Percentiles rank a stretch among this genome's conserved stretches.
phyloP scores from a whole-genome alignment of 2,113 vertebrate genomes.

The Cariama cristata region DNA sequence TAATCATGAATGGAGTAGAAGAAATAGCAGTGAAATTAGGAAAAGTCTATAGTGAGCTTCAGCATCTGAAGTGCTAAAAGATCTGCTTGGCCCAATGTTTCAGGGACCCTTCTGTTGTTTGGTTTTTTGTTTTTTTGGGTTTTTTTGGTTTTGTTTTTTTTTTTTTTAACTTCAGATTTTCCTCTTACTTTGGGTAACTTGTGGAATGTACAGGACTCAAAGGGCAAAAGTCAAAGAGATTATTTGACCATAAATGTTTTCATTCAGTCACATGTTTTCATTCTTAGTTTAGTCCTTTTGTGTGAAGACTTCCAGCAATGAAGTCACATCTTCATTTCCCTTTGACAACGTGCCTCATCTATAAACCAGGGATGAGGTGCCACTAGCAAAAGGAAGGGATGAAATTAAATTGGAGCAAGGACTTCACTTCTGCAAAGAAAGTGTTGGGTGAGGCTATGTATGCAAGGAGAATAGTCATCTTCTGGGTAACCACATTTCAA shows the following conservation, averaged over 20 bases:
- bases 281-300: not conserved
- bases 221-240: not conserved
- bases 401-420: not conserved
- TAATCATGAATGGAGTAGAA: not conserved
- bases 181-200: not conserved
- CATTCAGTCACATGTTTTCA: not conserved
- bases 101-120: not conserved
- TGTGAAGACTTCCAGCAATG: not conserved
- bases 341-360: not conserved
- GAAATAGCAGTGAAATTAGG: not conserved
- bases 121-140: not conserved
- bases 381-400: not conserved
- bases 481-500: not conserved
- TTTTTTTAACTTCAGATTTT: not conserved
- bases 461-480: not conserved
- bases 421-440: not conserved
- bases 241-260: not conserved
- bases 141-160: not conserved
- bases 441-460: not conserved
- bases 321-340: not conserved
- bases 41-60: not conserved
- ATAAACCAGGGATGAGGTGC: not conserved
- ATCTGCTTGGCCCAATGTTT: not conserved
- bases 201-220: not conserved
- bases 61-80: not conserved